Percentiles rank a stretch among this genome's conserved stretches.
Conservation (phyloP, 2,888 invertebrate species). For the Folsomia manolachei region DNA sequence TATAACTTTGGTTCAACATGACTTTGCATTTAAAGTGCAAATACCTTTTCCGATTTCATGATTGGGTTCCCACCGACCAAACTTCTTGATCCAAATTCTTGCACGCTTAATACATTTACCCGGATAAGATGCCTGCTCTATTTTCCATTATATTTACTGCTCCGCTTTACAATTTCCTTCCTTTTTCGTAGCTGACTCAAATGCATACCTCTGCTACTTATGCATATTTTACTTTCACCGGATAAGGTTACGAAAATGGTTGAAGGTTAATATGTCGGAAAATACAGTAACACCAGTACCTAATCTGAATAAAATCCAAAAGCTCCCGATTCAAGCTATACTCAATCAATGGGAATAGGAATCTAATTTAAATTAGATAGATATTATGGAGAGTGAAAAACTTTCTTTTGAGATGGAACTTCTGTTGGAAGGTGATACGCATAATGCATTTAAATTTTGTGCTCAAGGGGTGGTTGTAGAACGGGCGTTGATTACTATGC, state of each 20-base stretch:
- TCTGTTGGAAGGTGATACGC: neutral
- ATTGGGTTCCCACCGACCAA: slow-evolving; percentile 1
- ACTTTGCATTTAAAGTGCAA: slow-evolving; percentile 15
- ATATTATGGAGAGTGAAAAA: neutral
- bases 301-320: neutral
- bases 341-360: neutral
- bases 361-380: neutral
- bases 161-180: neutral
- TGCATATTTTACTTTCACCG: neutral
- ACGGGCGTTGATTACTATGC: slow-evolving; percentile 27
- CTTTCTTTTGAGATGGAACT: neutral
- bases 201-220: neutral
- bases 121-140: neutral
- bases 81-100: no score
- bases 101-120: neutral
- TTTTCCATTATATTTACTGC: neutral
- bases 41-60: slow-evolving; percentile 7
- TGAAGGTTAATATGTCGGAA: neutral
- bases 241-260: neutral
- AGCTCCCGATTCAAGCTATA: neutral
- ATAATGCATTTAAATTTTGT: neutral
- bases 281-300: neutral
- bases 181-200: neutral
- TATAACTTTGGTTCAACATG: slow-evolving; percentile 5
- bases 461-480: neutral